Conservation (phyloP, 2,888 invertebrate species). For the Xestoiulus laeticollis region DNA sequence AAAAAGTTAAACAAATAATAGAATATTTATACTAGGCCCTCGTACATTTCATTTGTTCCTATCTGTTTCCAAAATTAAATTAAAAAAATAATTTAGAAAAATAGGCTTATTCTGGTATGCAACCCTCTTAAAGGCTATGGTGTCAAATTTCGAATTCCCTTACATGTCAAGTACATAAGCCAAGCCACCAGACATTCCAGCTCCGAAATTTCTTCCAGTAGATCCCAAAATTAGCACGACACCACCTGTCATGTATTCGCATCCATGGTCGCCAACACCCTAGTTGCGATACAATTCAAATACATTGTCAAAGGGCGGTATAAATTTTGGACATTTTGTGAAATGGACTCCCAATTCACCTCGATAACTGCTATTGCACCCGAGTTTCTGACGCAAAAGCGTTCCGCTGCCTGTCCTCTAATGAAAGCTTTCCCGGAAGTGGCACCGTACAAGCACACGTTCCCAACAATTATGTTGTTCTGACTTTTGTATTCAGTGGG, state of each 20-base stretch:
- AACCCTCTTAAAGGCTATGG: too few species aligned
- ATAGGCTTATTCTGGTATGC: too few species aligned
- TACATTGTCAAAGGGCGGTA: background rate
- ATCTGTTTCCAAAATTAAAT: too few species aligned
- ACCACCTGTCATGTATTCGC: slow-evolving; percentile 99
- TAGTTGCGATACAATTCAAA: slow-evolving; percentile 58
- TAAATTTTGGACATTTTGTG: background rate
- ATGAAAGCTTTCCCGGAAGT: slow-evolving; percentile 94
- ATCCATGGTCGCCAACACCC: slow-evolving; percentile 99
- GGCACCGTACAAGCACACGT: slow-evolving; percentile 97
- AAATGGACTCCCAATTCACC: slow-evolving; percentile 62
- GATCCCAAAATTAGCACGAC: slow-evolving; percentile 88
- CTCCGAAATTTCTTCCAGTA: slow-evolving; percentile 98
- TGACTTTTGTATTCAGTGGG: slow-evolving; percentile 82
- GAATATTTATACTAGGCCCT: too few species aligned
- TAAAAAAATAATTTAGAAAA: too few species aligned
- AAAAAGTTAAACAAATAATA: too few species aligned
- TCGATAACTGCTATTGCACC: slow-evolving; percentile 96
- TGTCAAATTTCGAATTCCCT: slow-evolving; percentile 56
- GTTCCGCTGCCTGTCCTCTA: slow-evolving; percentile 95
- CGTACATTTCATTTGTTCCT: too few species aligned
- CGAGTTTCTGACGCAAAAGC: slow-evolving; percentile 98
- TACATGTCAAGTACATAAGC: slow-evolving; percentile 90
- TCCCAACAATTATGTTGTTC: slow-evolving; percentile 96
- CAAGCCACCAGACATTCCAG: slow-evolving; percentile 98